Evolutionary conservation across 2,888 invertebrate genomes (phyloP).

Genomic region (Cephus pygmeus): DNA sequence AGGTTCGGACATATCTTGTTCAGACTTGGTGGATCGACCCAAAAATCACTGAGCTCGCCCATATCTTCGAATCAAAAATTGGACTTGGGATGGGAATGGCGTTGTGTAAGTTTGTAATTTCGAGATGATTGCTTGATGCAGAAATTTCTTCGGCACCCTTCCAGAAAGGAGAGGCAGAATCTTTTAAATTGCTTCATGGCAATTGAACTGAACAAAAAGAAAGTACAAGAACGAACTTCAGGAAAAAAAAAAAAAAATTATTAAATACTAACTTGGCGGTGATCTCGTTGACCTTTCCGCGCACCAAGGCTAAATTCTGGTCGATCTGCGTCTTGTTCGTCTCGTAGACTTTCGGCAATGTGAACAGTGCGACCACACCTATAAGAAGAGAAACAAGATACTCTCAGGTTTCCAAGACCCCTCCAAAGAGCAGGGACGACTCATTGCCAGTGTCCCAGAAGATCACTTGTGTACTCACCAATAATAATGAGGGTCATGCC

Average conservation of each 20-base stretch:
- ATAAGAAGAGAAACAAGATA: conserved; percentile 57
- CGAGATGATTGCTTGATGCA: background rate
- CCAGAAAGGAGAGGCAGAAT: background rate
- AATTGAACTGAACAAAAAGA: conserved; percentile 7
- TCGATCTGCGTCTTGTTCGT: conserved; percentile 94
- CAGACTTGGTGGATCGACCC: background rate
- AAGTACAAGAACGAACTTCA: background rate
- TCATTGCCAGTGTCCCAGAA: background rate
- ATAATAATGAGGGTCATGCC: conserved; percentile 98
- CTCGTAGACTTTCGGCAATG: conserved; percentile 96
- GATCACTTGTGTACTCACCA: conserved; percentile 70
- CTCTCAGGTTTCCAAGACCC: background rate
- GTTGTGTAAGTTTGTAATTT: background rate
- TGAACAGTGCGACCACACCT: conserved; percentile 94
- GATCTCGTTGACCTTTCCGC: conserved; percentile 88
- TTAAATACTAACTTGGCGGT: conserved; percentile 81
- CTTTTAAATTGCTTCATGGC: background rate
- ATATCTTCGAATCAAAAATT: background rate
- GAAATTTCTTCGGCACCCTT: background rate
- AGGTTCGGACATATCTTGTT: background rate
- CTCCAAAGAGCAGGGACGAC: background rate
- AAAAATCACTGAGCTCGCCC: background rate
- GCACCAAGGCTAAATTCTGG: conserved; percentile 88
- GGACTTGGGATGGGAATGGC: background rate
- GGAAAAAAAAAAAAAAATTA: background rate